Evolutionary conservation across 2,888 invertebrate genomes (phyloP), one percentile per base, ranked within the genome.

Genomic region (Druceiella hillmani): DNA sequence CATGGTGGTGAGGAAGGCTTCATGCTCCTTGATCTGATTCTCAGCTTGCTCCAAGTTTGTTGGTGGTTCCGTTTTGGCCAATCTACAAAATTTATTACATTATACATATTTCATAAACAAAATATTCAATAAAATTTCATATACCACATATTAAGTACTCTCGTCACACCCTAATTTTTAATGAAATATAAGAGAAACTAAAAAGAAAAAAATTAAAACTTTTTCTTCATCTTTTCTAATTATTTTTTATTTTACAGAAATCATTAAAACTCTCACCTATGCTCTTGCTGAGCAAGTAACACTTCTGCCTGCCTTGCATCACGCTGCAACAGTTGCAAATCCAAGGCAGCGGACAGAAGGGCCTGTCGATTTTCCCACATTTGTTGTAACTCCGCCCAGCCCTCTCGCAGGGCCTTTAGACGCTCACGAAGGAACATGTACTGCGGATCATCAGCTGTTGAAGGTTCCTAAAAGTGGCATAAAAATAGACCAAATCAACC

Each of bases 281-380:
- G 97, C 59, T 99, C 99, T 72, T 99, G 99, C 67, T 99, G 97
- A 33, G 92, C 91, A 31, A 99, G 77, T 52, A 99, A 75, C 40
- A 98, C 98, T 65, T 98, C 99, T 2, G 94, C 95, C 70, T 99
- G 98, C 38, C 95, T 79, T 10, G 95, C 95, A 62, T 99, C 99
- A 3, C 98, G 80, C 65, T 97, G 85, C 74, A 98, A 85, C 63
- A 98, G 82, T 63, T 95, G 94, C 53, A 92, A 77, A 64, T 97
- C 95, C 50, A 99, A 78, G 51, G 91, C 92, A 71, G 98, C 95
- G 2, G 94, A 88, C 13, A 99, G 73, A 50, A 97, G 70, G 52
- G 92, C 87, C 61, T 99, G 97, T 17, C 98, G 71, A 71, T 97
- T 98, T 64, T 94, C 97, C 98, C 99, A 99, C 99, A 99, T 99